Evolutionary conservation across 1,140 invertebrate species (phyloP), one percentile per base, ranked within the genome.

Genomic region (Copidosoma floridanum): DNA sequence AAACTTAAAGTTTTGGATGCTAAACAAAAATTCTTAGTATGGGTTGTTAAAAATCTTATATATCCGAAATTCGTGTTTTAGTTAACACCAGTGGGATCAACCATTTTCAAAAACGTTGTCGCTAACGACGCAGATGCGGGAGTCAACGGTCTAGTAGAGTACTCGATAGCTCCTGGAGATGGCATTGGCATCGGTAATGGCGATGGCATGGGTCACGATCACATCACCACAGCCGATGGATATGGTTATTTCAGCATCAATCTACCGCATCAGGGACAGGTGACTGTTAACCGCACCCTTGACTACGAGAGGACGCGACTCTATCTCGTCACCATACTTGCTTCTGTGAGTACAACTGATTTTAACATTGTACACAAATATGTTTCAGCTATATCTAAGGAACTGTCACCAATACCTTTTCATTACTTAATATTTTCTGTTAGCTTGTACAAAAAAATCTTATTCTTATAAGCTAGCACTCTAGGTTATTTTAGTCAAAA

Each of bases 261-360:
- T 53, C 84, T 92, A 67, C 92, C 93, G 6, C 92, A 95, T 78
- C 92, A 94, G 77, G 93, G 93, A 61, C 89, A 92, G 70, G 87
- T 96, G 58, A 93, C 91, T 10, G 87, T 96, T n/a, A 92, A 91
- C 70, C 87, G 89, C 66, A 92, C 86, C 24, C 82, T 96, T 67
- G 93, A 96, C 80, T 96, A 89, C 75, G 93, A 96, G 74, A 89
- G 86, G 71, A 91, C 88, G n/a, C 88, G 93, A 73, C 85, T 89
- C 66, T 95, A 93, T 79, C 88, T 93, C 72, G 86, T 96, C 71
- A 94, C 91, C 59, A 88, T 95, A 72, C 85, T 94, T 62, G 93
- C 92, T 61, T 89, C 90, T 78, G 93, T 95, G 81, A 90, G 90
- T 89, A 61, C 69, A n/a, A n/a, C n/a, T n/a, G 16, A 4, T 40